A percentile compares a stretch with the other conserved stretches of the same genome.
These are phyloP conservation scores for Tetraneura akinire DNA, from an alignment of 1,140 invertebrate species.

Conservation along the genomic window DNA sequence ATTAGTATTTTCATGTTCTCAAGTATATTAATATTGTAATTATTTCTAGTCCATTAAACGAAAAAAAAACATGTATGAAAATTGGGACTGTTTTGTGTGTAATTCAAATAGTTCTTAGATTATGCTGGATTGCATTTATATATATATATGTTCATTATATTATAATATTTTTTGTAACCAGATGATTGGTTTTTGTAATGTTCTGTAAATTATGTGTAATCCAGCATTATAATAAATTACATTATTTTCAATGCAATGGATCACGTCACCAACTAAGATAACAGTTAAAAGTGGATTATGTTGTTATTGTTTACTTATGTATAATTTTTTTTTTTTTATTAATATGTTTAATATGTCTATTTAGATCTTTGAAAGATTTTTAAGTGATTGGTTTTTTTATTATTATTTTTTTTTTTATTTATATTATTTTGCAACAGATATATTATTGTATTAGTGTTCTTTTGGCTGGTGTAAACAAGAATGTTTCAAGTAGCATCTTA, in stretches of 20 bases:
- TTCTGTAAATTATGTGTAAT: constrained; percentile 36
- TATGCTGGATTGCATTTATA: constrained; percentile 38
- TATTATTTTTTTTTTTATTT: not conserved
- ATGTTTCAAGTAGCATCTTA: constrained; percentile 51
- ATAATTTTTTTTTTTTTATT: constrained; percentile 50
- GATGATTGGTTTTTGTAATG: constrained; percentile 1
- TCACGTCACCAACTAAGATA: constrained; percentile 31
- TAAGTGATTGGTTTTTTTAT: constrained; percentile 43
- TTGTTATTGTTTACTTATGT: constrained; percentile 52
- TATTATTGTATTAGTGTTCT: constrained; percentile 41
- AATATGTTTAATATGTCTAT: constrained; percentile 46
- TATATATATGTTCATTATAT: constrained; percentile 1
- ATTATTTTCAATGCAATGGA: constrained; percentile 49
- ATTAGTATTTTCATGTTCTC: constrained; percentile 47
- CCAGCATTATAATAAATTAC: constrained; percentile 39
- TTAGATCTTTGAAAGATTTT: constrained; percentile 48
- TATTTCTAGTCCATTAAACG: constrained; percentile 49
- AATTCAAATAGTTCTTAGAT: constrained; percentile 49
- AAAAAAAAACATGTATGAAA: constrained; percentile 43
- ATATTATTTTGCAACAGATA: constrained; percentile 41
- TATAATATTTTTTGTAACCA: constrained; percentile 23
- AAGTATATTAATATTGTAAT: constrained; percentile 48
- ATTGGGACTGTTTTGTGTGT: constrained; percentile 48
- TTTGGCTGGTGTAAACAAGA: constrained; percentile 48
- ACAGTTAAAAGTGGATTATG: constrained; percentile 50